Evolutionary conservation across 1,140 invertebrate genomes (phyloP).

Genomic region (Brachionus rotundiformis): DNA sequence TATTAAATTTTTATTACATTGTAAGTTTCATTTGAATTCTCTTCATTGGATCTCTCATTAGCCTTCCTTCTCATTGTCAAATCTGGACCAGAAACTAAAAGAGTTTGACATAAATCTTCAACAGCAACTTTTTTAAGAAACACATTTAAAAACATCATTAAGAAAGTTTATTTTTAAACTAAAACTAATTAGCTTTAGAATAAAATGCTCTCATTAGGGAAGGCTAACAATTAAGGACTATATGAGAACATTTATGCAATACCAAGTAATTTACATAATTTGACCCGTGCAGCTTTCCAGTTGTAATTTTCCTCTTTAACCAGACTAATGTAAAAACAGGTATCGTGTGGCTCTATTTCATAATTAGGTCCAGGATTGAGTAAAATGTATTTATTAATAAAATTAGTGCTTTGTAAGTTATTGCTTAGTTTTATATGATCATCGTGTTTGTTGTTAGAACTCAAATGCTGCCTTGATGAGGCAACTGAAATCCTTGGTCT

Average conservation of each 20-base stretch:
- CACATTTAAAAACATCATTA: not conserved
- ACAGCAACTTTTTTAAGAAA: slow-evolving; percentile 25
- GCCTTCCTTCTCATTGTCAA: slow-evolving; percentile 29
- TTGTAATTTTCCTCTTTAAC: slow-evolving; percentile 50
- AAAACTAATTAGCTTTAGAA: slow-evolving; percentile 38
- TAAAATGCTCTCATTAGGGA: slow-evolving; percentile 22
- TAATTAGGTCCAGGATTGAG: slow-evolving; percentile 42
- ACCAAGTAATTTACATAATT: slow-evolving; percentile 36
- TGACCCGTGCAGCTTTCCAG: slow-evolving; percentile 39
- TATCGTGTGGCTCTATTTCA: slow-evolving; percentile 28
- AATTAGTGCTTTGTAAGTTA: not conserved
- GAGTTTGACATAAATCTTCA: slow-evolving; percentile 47
- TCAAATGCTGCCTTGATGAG: not conserved
- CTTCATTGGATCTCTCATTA: slow-evolving; percentile 15
- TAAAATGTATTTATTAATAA: slow-evolving; percentile 46
- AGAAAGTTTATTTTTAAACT: not conserved
- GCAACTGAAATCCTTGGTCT: not conserved
- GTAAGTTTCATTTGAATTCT: not conserved
- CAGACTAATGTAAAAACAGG: slow-evolving; percentile 48
- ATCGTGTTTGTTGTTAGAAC: not conserved
- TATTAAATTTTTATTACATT: slow-evolving; percentile 20
- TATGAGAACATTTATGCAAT: slow-evolving; percentile 29
- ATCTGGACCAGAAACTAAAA: slow-evolving; percentile 44
- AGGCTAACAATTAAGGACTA: not conserved
- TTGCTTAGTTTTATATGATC: not conserved